Conservation (phyloP, 2,888 invertebrate species). For the Drosophila vallismaia region DNA sequence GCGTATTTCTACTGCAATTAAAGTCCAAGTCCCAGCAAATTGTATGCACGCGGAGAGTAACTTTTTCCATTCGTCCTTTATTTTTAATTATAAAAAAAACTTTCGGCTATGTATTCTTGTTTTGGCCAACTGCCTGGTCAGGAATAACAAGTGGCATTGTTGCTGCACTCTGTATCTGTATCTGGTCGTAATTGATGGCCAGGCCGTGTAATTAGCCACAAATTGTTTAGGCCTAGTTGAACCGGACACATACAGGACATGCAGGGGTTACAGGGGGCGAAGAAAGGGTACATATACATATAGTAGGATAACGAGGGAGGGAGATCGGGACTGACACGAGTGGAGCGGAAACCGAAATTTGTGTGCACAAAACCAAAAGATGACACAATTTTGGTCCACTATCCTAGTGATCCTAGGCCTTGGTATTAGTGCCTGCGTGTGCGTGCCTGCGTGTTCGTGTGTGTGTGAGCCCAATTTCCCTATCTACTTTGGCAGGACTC, state of each 20-base stretch:
- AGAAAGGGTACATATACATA: conserved; percentile 4
- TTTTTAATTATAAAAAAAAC: conserved; percentile 80
- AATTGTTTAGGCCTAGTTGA: conserved; percentile 79
- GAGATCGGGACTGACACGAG: conserved; percentile 39
- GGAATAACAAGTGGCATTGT: conserved; percentile 39
- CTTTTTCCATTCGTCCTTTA: background rate
- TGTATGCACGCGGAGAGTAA: conserved; percentile 10
- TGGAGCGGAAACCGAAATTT: conserved; percentile 65
- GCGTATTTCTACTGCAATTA: conserved; percentile 5
- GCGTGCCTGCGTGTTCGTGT: conserved; percentile 1
- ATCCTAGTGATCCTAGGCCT: conserved; percentile 38
- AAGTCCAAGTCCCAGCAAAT: conserved; percentile 26
- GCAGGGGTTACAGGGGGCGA: background rate
- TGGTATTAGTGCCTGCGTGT: conserved; percentile 14
- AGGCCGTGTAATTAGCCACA: conserved; percentile 79
- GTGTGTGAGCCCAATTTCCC: conserved; percentile 5
- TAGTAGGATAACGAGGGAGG: conserved; percentile 7
- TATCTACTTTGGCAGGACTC: background rate
- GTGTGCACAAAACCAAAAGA: conserved; percentile 77
- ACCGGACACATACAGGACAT: conserved; percentile 39
- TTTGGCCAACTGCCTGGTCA: conserved; percentile 8
- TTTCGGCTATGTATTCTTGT: conserved; percentile 29
- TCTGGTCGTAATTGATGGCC: conserved; percentile 69
- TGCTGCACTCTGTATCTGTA: conserved; percentile 37
- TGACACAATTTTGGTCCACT: conserved; percentile 71